Base-by-base conservation (phyloP, 2,797 vertebrate genomes). In the Bradypodion pumilum region DNA sequence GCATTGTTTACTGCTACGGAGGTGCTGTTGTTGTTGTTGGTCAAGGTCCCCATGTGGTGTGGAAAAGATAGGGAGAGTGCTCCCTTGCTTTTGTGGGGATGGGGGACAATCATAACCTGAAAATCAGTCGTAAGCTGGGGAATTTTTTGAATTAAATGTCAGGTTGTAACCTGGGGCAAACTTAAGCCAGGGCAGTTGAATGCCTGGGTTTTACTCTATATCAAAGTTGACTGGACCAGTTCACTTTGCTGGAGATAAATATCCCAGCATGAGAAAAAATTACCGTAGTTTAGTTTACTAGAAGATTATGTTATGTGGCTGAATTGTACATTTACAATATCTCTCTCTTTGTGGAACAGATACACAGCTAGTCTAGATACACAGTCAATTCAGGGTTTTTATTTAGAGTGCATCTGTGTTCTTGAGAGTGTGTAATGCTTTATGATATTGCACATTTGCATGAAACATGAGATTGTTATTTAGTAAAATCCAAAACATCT, bases 401-500 rank as follows among this genome's bases (percentile, higher is more conserved):
- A 23, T 40, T 73, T n/a, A 73, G 12, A 73, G 27, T 12, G 13
- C 46, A 46, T 63, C 5, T 65, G 60, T 59, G 21, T 56, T 56
- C 16, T 21, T 21, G 16, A 19, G 52, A 7, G 7, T 52, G 23
- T 27, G 15, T 63, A 74, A 25, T 19, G 40, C 27, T 56, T n/a
- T 2, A 5, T 23, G n/a, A 37, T 49, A 79, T 10, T 79, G 52
- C 5, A 37, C 37, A 75, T 56, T 37, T 74, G 23, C 29, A n/a
- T 46, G 35, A 80, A 74, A 59, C 1, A 5, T 9, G 35, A 25
- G n/a, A 74, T 56, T 60, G 3, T 60, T 32, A 35, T 74, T 12
- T 52, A 37, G 40, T 75, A 85, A 75, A 80, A 66, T 32, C 7
- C 60, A 66, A 74, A 76, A 68, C 10, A 44, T 69, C 42, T 74